These are phyloP conservation scores for Eurosta solidaginis DNA, from an alignment of 1,140 invertebrate genomes.

Conservation along the genomic window DNA sequence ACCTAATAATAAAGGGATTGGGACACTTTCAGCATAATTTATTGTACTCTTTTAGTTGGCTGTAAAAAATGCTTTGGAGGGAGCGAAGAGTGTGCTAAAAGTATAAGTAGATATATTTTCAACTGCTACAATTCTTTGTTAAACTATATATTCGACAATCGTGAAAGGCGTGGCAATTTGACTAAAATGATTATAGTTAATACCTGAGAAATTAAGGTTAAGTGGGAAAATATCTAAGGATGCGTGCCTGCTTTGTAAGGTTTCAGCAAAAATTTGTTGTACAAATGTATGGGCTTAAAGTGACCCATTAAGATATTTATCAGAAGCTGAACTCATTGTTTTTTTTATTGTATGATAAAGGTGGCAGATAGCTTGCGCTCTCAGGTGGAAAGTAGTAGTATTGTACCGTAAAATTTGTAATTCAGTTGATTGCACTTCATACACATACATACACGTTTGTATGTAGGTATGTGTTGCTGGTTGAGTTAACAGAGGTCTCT, in stretches of 20 bases:
- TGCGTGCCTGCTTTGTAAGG: not conserved
- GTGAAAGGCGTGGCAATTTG: not conserved
- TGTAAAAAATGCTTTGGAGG: not conserved
- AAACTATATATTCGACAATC: not conserved
- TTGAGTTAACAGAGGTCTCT: too few species aligned
- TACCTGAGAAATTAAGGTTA: slow-evolving; percentile 37
- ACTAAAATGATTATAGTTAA: slow-evolving; percentile 30
- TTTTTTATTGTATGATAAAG: too few species aligned
- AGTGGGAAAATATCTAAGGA: not conserved
- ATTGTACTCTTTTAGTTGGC: slow-evolving; percentile 31
- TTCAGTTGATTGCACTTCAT: too few species aligned
- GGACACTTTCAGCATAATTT: slow-evolving; percentile 35
- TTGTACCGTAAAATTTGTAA: not conserved
- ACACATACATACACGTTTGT: too few species aligned
- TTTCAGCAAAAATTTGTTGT: not conserved
- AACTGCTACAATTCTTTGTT: not conserved
- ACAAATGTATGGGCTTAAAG: not conserved
- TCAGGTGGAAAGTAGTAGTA: not conserved
- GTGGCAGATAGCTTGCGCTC: not conserved
- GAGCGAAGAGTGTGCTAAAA: not conserved
- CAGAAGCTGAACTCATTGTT: too few species aligned
- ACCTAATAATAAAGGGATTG: slow-evolving; percentile 37
- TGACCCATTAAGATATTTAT: too few species aligned
- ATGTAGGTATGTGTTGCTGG: too few species aligned
- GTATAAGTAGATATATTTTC: not conserved